Conservation (phyloP, 2,113 vertebrate genomes). For the Columba livia region DNA sequence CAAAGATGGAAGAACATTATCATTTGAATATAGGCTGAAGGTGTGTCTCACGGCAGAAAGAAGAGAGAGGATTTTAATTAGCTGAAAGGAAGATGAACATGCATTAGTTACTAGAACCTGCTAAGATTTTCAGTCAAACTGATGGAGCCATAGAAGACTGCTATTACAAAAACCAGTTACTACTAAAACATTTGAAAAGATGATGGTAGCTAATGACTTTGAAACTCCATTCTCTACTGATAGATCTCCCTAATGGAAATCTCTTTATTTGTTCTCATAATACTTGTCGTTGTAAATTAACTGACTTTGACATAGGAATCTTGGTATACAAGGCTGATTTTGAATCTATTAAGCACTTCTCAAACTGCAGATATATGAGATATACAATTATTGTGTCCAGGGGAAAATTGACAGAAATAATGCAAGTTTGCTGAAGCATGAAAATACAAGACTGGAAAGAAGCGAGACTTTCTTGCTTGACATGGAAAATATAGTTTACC, state of each 20-base stretch:
- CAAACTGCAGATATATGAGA: not conserved
- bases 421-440: not conserved
- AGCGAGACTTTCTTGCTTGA: not conserved
- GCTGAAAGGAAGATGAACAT: not conserved
- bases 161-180: not conserved
- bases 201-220: conserved; percentile 2
- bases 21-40: not conserved
- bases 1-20: not conserved
- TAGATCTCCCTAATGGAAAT: not conserved
- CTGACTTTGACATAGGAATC: not conserved
- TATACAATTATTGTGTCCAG: not conserved
- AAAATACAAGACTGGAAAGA: not conserved
- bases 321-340: not conserved
- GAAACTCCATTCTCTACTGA: not conserved
- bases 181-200: conserved; percentile 27
- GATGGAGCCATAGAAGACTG: not conserved
- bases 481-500: not conserved
- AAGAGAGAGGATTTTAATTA: not conserved
- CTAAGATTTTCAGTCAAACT: not conserved
- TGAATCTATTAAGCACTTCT: not conserved
- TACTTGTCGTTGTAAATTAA: not conserved
- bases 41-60: not conserved
- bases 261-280: not conserved
- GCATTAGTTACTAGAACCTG: not conserved
- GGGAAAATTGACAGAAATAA: not conserved